Evolutionary conservation across 1,140 invertebrate genomes (phyloP).

Genomic region (Chrysomallon squamiferum): DNA sequence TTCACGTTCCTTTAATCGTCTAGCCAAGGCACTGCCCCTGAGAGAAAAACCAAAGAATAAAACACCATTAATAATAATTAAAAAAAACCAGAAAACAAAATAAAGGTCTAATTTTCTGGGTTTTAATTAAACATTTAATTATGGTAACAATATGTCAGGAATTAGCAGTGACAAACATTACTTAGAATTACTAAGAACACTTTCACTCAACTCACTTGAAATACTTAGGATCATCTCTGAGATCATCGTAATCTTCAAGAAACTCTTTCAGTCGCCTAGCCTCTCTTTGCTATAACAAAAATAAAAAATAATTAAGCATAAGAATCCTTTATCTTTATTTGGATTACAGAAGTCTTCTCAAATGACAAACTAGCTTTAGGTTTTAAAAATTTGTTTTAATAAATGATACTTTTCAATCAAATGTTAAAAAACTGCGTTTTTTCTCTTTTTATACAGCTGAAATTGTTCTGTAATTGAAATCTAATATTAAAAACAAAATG

Average conservation of each 20-base stretch:
- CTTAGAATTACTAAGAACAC: no score
- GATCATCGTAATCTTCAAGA: slow-evolving; percentile 98
- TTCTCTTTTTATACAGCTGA: no score
- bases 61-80: background rate
- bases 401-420: no score
- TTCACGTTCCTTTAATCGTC: slow-evolving; percentile 86
- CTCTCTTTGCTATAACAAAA: slow-evolving; percentile 74
- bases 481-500: no score
- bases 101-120: background rate
- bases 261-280: slow-evolving; percentile 95
- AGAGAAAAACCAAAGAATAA: slow-evolving; percentile 28
- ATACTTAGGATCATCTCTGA: slow-evolving; percentile 94
- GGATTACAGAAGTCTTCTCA: no score
- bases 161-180: no score
- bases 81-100: background rate
- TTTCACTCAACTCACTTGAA: slow-evolving; percentile 76
- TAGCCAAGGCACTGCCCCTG: slow-evolving; percentile 85
- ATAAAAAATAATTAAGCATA: background rate
- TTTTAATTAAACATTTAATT: background rate
- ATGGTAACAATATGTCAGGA: no score
- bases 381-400: no score
- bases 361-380: no score
- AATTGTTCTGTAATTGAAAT: no score
- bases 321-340: no score
- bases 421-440: no score